These are phyloP conservation scores for Drosophila repletoides DNA, from an alignment of 1,140 invertebrate genomes.

Conservation along the genomic window DNA sequence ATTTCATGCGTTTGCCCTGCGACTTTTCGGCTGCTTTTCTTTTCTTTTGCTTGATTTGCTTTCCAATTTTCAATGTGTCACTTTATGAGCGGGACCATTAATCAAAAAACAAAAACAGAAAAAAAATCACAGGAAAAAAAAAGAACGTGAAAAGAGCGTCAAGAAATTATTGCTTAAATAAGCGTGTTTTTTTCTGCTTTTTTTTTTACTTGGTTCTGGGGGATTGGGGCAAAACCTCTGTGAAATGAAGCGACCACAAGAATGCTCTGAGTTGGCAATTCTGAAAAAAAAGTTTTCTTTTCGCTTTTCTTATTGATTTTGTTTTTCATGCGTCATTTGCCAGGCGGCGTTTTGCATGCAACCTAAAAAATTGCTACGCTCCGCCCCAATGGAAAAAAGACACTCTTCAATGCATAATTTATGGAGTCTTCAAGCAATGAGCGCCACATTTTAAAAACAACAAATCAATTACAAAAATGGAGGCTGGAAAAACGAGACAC, in stretches of 20 bases:
- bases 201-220: constrained; percentile 6
- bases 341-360: constrained; percentile 56
- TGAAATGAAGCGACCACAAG: constrained; percentile 70
- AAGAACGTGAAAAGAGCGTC: constrained; percentile 46
- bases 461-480: constrained; percentile 49
- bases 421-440: constrained; percentile 30
- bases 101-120: constrained; percentile 67
- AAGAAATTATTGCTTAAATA: constrained; percentile 79
- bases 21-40: constrained; percentile 69
- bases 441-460: constrained; percentile 45
- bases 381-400: background rate
- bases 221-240: constrained; percentile 30
- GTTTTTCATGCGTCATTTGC: constrained; percentile 68
- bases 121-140: constrained; percentile 14
- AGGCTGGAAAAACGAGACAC: background rate
- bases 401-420: constrained; percentile 49
- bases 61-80: constrained; percentile 80
- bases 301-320: constrained; percentile 65
- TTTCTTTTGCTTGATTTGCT: constrained; percentile 78
- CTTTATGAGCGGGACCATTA: constrained; percentile 77
- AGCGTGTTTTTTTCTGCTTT: constrained; percentile 47
- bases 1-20: constrained; percentile 69
- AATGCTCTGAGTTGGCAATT: constrained; percentile 64
- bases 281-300: constrained; percentile 17
- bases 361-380: constrained; percentile 29